Percentiles rank a stretch among this genome's conserved stretches.
Conservation (phyloP, 1,140 invertebrate species). For the Ericerus pela region DNA sequence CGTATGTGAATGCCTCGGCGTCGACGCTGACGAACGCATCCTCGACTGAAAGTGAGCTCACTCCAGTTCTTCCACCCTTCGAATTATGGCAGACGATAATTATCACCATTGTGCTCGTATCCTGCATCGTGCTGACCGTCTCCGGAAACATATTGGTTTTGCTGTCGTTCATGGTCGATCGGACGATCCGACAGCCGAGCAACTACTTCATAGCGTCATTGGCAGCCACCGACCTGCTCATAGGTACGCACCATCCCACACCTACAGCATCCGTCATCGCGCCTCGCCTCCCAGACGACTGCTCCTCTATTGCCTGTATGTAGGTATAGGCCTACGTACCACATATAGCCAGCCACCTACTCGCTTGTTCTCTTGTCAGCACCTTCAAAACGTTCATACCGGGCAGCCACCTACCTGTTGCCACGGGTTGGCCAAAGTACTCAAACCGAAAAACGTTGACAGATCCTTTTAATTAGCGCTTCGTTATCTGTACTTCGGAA, state of each 20-base stretch:
- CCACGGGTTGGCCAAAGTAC: no score
- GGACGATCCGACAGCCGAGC: conserved; percentile 92
- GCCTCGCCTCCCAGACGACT: no score
- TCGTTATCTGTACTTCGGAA: no score
- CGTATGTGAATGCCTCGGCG: background rate
- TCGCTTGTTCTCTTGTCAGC: no score
- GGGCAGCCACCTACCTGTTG: no score
- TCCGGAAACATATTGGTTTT: conserved; percentile 93
- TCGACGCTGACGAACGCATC: conserved; percentile 1
- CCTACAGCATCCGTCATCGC: no score
- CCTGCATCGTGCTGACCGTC: conserved; percentile 83
- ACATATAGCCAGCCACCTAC: no score
- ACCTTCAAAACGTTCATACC: no score
- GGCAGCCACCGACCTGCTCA: conserved; percentile 94
- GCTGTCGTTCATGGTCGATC: conserved; percentile 89
- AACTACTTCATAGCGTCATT: conserved; percentile 99
- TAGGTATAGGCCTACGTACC: no score
- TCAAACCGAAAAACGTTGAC: no score
- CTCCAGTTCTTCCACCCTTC: conserved; percentile 63
- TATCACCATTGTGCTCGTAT: conserved; percentile 70
- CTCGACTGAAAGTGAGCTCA: conserved; percentile 27
- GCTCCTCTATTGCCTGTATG: no score
- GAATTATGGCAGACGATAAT: conserved; percentile 78
- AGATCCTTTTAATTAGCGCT: no score
- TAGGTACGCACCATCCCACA: conserved; percentile 48